Conservation (phyloP, 2,888 invertebrate genomes). For the Incurvaria masculella region DNA sequence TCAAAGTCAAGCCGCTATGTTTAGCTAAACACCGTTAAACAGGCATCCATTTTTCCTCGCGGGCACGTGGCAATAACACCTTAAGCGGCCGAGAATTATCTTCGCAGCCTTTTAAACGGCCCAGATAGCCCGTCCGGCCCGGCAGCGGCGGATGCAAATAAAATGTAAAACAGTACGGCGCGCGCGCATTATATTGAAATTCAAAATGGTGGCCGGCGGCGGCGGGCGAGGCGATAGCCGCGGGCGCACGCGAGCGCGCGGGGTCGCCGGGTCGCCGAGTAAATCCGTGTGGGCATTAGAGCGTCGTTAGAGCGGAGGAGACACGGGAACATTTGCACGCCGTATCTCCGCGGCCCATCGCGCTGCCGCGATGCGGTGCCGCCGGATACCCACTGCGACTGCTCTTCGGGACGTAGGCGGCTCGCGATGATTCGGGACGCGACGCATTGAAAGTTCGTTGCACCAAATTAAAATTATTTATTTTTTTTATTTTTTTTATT, state of each 20-base stretch:
- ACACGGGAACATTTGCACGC: not conserved
- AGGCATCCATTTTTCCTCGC: too few species aligned
- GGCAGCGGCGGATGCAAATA: conserved; percentile 10
- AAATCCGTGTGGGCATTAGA: not conserved
- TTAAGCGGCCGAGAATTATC: not conserved
- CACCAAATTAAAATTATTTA: too few species aligned
- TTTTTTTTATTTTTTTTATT: too few species aligned
- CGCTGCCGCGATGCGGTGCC: not conserved
- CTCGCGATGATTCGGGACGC: too few species aligned
- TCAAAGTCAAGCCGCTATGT: too few species aligned
- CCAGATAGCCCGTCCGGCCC: not conserved
- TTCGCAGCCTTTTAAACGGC: not conserved
- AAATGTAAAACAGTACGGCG: conserved; percentile 13
- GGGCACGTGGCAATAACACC: not conserved
- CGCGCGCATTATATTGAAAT: conserved; percentile 38
- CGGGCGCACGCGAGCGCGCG: conserved; percentile 54
- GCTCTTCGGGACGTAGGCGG: too few species aligned
- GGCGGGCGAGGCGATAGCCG: conserved; percentile 21
- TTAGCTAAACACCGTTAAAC: too few species aligned
- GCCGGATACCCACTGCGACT: not conserved
- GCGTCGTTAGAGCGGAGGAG: not conserved
- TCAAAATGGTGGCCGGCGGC: conserved; percentile 40
- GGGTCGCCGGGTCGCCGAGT: conserved; percentile 42
- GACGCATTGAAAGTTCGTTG: too few species aligned
- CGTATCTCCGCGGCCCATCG: not conserved